Evolutionary conservation across 2,113 vertebrate genomes (phyloP).

Genomic region (Prionailurus bengalensis): DNA sequence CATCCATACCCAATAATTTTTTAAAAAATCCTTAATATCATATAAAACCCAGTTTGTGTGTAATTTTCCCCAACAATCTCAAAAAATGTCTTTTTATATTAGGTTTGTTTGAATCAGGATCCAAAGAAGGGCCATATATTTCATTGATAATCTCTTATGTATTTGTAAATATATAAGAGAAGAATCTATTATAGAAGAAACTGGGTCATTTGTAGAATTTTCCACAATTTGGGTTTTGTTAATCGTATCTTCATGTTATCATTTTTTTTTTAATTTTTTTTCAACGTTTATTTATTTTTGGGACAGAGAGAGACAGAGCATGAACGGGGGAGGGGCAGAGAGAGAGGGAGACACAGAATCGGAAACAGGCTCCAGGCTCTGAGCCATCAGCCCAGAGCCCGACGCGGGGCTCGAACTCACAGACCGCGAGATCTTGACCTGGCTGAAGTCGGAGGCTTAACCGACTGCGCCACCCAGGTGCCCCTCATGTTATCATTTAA

Average conservation of each 20-base stretch:
- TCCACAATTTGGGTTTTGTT: conserved; percentile 23
- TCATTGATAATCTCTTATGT: background rate
- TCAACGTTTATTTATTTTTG: too few species aligned
- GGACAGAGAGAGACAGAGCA: too few species aligned
- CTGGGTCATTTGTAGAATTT: background rate
- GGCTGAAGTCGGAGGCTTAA: too few species aligned
- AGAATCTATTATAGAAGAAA: background rate
- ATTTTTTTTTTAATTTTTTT: background rate
- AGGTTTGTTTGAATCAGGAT: conserved; percentile 25
- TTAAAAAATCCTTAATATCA: background rate
- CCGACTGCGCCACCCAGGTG: too few species aligned
- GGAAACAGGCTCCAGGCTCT: too few species aligned
- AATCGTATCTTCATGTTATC: background rate
- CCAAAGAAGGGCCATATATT: background rate
- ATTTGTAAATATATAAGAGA: background rate
- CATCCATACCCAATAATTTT: background rate
- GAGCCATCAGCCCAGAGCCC: too few species aligned
- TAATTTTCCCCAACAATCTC: background rate
- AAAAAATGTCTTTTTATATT: background rate
- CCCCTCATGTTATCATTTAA: background rate
- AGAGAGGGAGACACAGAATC: too few species aligned
- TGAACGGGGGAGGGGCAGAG: too few species aligned
- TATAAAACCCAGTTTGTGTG: conserved; percentile 1
- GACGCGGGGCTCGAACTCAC: too few species aligned
- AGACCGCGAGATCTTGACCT: too few species aligned